Percentiles rank a stretch among this genome's conserved stretches.
phyloP scores from a whole-genome alignment of 2,888 invertebrate genomes.

The Acanthosepion esculentum region DNA sequence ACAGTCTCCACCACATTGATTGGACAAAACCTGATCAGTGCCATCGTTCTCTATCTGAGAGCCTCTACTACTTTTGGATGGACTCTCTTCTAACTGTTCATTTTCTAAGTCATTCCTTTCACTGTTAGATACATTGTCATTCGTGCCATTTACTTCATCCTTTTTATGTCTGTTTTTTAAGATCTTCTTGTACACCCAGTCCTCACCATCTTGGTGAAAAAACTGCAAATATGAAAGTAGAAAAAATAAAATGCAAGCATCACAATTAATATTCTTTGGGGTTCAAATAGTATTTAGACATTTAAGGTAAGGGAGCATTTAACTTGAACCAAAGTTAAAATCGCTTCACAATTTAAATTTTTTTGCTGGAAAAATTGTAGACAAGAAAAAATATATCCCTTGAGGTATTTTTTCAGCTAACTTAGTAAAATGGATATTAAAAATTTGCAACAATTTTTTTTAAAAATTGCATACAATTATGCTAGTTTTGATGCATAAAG shows the following conservation, averaged over 20 bases:
- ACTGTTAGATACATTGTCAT: background rate
- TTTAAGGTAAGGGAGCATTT: background rate
- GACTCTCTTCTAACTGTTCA: background rate
- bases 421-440: no score
- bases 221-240: conserved; percentile 58
- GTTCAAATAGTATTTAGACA: background rate
- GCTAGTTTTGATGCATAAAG: no score
- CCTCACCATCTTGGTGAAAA: conserved; percentile 68
- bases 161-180: conserved; percentile 53
- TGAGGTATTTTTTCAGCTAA: no score
- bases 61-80: background rate
- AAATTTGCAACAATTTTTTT: no score
- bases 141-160: background rate
- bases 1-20: background rate
- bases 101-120: background rate
- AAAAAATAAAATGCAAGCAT: background rate
- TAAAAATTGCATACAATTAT: no score
- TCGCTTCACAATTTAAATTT: no score
- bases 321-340: background rate
- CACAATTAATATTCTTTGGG: background rate
- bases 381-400: no score
- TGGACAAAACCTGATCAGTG: background rate
- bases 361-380: no score
- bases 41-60: background rate
- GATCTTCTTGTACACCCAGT: conserved; percentile 68